These are phyloP conservation scores for Aricia agestis DNA, from an alignment of 1,140 invertebrate genomes.

Conservation along the genomic window DNA sequence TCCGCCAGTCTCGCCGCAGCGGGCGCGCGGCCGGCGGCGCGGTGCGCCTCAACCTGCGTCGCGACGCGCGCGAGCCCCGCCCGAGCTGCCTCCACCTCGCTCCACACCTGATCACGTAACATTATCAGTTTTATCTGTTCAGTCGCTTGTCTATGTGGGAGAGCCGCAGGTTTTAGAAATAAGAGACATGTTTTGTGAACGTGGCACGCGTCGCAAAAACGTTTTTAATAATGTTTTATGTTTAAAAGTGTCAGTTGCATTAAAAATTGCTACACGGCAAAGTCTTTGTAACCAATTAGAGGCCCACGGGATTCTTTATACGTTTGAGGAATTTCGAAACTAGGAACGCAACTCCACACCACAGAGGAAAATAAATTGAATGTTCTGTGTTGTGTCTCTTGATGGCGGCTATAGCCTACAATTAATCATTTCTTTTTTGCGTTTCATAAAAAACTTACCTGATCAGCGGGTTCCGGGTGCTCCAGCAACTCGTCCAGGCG, in stretches of 20 bases:
- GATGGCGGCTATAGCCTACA: too few species aligned
- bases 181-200: background rate
- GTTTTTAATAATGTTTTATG: too few species aligned
- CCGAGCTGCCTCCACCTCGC: constrained; percentile 85
- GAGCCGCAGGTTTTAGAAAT: background rate
- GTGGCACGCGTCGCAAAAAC: too few species aligned
- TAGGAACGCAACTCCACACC: too few species aligned
- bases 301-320: too few species aligned
- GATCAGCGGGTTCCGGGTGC: background rate
- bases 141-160: background rate
- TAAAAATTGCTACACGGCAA: too few species aligned
- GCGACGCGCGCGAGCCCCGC: constrained; percentile 82
- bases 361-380: too few species aligned
- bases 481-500: constrained; percentile 82
- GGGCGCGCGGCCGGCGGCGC: constrained; percentile 83
- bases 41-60: constrained; percentile 82
- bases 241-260: too few species aligned
- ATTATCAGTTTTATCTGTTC: background rate
- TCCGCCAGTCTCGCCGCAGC: constrained; percentile 86
- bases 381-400: too few species aligned
- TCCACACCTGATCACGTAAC: constrained; percentile 69
- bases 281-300: too few species aligned
- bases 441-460: constrained; percentile 5
- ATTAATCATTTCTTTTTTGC: background rate
- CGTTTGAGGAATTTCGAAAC: too few species aligned